Evolutionary conservation across 2,113 vertebrate genomes (phyloP).

Genomic region (Phoxinus phoxinus): DNA sequence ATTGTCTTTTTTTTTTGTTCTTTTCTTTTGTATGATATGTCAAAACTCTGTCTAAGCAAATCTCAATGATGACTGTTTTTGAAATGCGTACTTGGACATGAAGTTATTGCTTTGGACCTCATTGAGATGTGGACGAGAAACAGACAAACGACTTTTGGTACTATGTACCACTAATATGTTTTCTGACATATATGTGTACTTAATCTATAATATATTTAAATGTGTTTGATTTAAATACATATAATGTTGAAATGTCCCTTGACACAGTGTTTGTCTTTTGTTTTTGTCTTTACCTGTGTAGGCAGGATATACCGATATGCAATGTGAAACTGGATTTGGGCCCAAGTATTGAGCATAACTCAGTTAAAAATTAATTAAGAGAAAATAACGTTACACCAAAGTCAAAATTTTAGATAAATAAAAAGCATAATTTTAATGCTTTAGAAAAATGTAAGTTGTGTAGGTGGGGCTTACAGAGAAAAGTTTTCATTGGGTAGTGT

Average conservation of each 20-base stretch:
- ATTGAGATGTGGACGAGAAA: slow-evolving; percentile 81
- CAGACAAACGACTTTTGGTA: slow-evolving; percentile 93
- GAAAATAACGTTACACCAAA: not conserved
- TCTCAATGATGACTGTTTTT: slow-evolving; percentile 76
- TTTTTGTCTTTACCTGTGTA: not conserved
- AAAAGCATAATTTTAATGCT: not conserved
- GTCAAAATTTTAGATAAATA: not conserved
- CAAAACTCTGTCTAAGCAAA: slow-evolving; percentile 67
- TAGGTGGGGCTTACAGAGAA: too few species aligned
- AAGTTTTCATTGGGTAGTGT: too few species aligned
- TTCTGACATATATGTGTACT: slow-evolving; percentile 94
- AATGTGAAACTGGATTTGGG: not conserved
- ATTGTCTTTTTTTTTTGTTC: slow-evolving; percentile 68
- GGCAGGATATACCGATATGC: not conserved
- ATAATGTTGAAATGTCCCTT: slow-evolving; percentile 81
- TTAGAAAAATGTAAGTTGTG: too few species aligned
- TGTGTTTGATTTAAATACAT: slow-evolving; percentile 99
- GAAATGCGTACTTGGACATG: slow-evolving; percentile 71
- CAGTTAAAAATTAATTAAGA: not conserved
- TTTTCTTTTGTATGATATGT: slow-evolving; percentile 68
- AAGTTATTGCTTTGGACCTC: slow-evolving; percentile 77
- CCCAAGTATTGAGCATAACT: not conserved
- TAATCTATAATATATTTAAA: slow-evolving; percentile 99
- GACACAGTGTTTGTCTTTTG: slow-evolving; percentile 68
- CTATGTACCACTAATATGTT: slow-evolving; percentile 95